These are phyloP conservation scores for Drosophila buzzatii DNA, from an alignment of 2,888 invertebrate species.

Conservation along the genomic window DNA sequence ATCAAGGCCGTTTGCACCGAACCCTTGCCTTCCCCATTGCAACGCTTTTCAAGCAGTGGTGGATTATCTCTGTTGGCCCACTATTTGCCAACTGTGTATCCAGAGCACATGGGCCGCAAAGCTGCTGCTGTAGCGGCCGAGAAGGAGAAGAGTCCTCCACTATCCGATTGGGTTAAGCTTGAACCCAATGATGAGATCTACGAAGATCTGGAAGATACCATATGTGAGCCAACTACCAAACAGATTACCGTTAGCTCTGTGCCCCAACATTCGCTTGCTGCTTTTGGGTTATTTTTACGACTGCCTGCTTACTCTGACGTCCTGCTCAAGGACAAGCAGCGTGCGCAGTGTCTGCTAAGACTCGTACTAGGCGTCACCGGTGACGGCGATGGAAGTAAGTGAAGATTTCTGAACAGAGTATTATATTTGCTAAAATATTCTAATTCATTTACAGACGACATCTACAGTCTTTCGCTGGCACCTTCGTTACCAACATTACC, in stretches of 20 bases:
- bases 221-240: constrained; percentile 86
- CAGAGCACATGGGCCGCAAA: constrained; percentile 88
- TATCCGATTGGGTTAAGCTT: constrained; percentile 86
- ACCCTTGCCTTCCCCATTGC: constrained; percentile 87
- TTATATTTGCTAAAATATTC: neutral
- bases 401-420: no score
- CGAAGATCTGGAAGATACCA: constrained; percentile 87
- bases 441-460: constrained; percentile 86
- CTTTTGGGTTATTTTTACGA: constrained; percentile 94
- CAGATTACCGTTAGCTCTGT: constrained; percentile 88
- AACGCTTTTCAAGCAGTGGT: constrained; percentile 94
- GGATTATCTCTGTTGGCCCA: constrained; percentile 95
- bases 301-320: constrained; percentile 96
- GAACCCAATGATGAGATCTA: constrained; percentile 88
- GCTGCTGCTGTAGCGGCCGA: constrained; percentile 86
- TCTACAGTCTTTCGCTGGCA: constrained; percentile 90
- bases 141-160: constrained; percentile 84
- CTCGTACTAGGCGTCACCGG: constrained; percentile 95
- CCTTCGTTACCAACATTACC: constrained; percentile 88
- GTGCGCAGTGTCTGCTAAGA: constrained; percentile 94
- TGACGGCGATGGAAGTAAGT: constrained; percentile 94
- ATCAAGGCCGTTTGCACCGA: constrained; percentile 83
- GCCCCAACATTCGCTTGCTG: constrained; percentile 95
- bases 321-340: constrained; percentile 92
- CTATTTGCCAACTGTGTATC: constrained; percentile 94